Conservation (phyloP, 1,140 invertebrate species). For the Cydia amplana region DNA sequence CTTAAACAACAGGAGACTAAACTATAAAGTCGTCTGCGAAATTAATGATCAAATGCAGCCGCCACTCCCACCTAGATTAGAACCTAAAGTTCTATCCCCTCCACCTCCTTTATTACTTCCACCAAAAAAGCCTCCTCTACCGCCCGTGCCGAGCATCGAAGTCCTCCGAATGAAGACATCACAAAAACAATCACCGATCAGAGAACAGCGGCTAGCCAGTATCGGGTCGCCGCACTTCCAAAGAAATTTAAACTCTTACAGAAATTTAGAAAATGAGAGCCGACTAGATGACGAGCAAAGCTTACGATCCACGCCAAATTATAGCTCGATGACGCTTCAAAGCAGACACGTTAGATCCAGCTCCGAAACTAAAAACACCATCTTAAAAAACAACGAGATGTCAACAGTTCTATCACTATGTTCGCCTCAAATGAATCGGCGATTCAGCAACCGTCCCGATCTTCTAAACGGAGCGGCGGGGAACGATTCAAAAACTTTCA, state of each 20-base stretch:
- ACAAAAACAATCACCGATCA: slow-evolving; percentile 66
- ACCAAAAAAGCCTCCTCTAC: slow-evolving; percentile 85
- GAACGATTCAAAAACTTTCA: slow-evolving; percentile 57
- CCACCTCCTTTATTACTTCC: slow-evolving; percentile 81
- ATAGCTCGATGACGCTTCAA: slow-evolving; percentile 73
- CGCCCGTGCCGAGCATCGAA: slow-evolving; percentile 84
- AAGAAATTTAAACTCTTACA: slow-evolving; percentile 77
- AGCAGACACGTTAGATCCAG: slow-evolving; percentile 72
- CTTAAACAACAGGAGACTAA: slow-evolving; percentile 73
- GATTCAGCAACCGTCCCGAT: slow-evolving; percentile 70
- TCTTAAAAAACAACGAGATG: slow-evolving; percentile 75
- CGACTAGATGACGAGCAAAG: slow-evolving; percentile 62
- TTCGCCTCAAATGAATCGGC: slow-evolving; percentile 78
- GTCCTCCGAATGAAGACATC: slow-evolving; percentile 75
- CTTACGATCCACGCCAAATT: slow-evolving; percentile 72
- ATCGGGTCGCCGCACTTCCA: slow-evolving; percentile 81
- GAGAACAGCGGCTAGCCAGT: slow-evolving; percentile 78
- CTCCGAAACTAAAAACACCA: slow-evolving; percentile 76
- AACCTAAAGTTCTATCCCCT: slow-evolving; percentile 75
- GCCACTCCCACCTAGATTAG: slow-evolving; percentile 78
- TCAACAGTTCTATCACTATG: slow-evolving; percentile 75
- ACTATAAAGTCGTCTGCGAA: slow-evolving; percentile 73
- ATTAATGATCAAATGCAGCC: slow-evolving; percentile 70
- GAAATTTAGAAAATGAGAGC: slow-evolving; percentile 77
- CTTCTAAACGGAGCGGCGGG: slow-evolving; percentile 66